Percentiles rank a stretch among this genome's conserved stretches.
These are phyloP conservation scores for Coremacera marginata DNA, from an alignment of 2,888 invertebrate species.

Conservation along the genomic window DNA sequence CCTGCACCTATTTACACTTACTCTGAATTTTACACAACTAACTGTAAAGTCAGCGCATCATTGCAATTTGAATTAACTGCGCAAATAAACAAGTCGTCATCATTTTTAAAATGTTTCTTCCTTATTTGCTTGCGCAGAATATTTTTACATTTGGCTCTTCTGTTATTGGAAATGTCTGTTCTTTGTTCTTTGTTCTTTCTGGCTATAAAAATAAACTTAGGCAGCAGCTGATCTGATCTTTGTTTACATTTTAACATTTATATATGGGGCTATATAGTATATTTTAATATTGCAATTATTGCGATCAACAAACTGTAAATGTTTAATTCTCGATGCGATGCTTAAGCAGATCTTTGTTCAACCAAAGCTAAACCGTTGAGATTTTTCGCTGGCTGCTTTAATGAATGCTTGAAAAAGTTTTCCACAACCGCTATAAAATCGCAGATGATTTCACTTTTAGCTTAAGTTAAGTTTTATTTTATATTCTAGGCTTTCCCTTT, in stretches of 20 bases:
- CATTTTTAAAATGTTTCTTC: slow-evolving; percentile 9
- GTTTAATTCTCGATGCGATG: no score
- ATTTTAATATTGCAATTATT: neutral
- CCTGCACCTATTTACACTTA: neutral
- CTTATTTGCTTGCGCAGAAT: slow-evolving; percentile 14
- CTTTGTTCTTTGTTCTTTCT: slow-evolving; percentile 9
- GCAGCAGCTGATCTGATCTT: neutral
- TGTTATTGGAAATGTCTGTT: neutral
- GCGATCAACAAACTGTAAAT: no score
- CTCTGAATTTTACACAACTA: neutral
- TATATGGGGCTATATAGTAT: neutral
- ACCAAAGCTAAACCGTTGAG: no score
- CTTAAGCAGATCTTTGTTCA: no score
- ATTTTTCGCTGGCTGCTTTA: no score
- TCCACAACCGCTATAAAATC: no score
- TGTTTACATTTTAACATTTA: neutral
- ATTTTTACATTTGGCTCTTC: slow-evolving; percentile 10
- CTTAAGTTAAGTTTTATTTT: no score
- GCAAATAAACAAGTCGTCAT: slow-evolving; percentile 15
- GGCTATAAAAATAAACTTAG: slow-evolving; percentile 16
- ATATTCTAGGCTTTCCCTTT: no score
- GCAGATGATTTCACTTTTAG: no score
- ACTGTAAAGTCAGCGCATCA: neutral
- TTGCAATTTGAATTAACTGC: slow-evolving; percentile 17
- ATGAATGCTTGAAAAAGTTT: no score